Evolutionary conservation across 2,797 vertebrate species (phyloP).

Genomic region (Podarcis siculus): DNA sequence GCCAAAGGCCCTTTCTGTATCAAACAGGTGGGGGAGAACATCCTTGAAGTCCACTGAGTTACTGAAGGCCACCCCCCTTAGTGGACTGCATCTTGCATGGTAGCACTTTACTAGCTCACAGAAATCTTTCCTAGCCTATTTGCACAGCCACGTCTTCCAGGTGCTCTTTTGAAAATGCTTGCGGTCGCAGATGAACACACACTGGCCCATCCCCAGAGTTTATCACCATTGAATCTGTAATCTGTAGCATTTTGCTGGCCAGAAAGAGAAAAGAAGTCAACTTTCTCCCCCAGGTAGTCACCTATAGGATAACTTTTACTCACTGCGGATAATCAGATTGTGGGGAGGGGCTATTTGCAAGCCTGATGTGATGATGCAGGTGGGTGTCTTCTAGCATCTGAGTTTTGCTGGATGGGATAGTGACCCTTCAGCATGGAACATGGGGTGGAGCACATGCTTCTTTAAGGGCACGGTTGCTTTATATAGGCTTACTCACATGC

Average conservation of each 20-base stretch:
- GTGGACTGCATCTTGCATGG: background rate
- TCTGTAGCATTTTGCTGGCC: background rate
- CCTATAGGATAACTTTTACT: background rate
- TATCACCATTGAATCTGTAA: background rate
- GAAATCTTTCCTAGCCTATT: background rate
- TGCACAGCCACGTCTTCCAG: background rate
- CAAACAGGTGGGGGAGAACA: background rate
- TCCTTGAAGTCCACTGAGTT: background rate
- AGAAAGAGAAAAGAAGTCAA: background rate
- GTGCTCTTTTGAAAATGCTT: background rate
- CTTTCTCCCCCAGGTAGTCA: background rate
- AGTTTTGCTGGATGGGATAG: background rate
- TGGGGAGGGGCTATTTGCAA: background rate
- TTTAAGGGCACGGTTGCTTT: background rate
- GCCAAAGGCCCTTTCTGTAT: background rate
- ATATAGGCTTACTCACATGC: background rate
- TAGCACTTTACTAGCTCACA: background rate
- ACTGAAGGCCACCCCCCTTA: background rate
- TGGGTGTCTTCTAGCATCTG: background rate
- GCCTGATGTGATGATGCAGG: no score
- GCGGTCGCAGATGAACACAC: background rate
- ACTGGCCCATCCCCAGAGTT: background rate
- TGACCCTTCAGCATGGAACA: background rate
- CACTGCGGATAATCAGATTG: background rate
- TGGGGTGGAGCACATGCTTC: background rate